Conservation (phyloP, 2,797 vertebrate genomes). For the Ctenopoma kingsleyae region DNA sequence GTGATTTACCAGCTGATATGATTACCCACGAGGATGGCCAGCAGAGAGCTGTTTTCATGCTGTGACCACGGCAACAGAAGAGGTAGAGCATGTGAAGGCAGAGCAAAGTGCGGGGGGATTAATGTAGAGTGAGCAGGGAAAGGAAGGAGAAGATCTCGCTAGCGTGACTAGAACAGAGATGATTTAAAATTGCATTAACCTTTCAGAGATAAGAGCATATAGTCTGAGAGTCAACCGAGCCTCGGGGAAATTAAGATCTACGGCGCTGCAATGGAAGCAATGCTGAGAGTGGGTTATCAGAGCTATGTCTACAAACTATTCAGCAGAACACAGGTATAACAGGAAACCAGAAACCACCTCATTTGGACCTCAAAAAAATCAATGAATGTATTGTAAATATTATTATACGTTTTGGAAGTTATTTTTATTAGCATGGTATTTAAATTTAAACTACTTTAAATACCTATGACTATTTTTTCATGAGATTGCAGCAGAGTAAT, state of each 20-base stretch:
- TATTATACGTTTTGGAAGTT: neutral
- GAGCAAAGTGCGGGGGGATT: constrained; percentile 8
- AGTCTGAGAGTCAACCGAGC: constrained; percentile 10
- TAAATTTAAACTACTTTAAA: neutral
- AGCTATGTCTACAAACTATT: constrained; percentile 79
- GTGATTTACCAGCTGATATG: constrained; percentile 70
- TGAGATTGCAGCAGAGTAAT: neutral
- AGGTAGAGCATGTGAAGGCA: constrained; percentile 25
- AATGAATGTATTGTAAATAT: neutral
- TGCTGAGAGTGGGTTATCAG: constrained; percentile 83
- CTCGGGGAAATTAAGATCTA: constrained; percentile 43
- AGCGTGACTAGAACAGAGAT: constrained; percentile 34
- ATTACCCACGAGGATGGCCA: constrained; percentile 69
- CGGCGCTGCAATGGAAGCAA: constrained; percentile 55
- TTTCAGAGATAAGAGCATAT: constrained; percentile 34
- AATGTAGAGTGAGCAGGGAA: constrained; percentile 22
- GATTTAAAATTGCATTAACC: constrained; percentile 45
- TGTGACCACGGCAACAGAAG: constrained; percentile 81
- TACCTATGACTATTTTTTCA: neutral
- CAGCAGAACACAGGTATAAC: constrained; percentile 74
- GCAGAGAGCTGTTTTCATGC: constrained; percentile 55
- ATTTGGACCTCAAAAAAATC: neutral
- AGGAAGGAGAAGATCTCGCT: constrained; percentile 21
- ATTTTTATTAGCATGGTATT: neutral
- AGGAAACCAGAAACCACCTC: neutral